Conservation (phyloP, 2,888 invertebrate species). For the Hemaris fuciformis region DNA sequence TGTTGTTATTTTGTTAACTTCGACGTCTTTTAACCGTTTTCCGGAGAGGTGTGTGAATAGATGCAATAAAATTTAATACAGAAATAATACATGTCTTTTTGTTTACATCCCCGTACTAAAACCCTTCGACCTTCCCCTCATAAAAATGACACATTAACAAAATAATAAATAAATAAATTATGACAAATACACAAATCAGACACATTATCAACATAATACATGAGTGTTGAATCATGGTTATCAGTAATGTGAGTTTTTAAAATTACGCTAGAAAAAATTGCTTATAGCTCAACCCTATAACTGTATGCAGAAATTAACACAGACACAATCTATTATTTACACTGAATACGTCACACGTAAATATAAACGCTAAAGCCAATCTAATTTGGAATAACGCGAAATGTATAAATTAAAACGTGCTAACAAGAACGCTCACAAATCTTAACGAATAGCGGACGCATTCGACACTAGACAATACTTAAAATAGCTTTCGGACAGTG, state of each 20-base stretch:
- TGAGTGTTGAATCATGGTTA: no score
- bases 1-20: conserved; percentile 53
- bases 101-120: neutral
- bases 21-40: conserved; percentile 67
- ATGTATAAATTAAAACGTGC: neutral
- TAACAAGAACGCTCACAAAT: conserved; percentile 3
- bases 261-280: no score
- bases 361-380: neutral
- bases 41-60: conserved; percentile 83
- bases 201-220: neutral
- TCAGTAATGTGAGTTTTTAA: no score
- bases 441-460: neutral
- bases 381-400: neutral
- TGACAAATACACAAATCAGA: neutral
- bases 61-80: conserved; percentile 82
- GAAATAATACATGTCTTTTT: conserved; percentile 47
- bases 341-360: neutral
- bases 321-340: neutral
- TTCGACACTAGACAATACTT: conserved; percentile 7
- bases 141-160: neutral
- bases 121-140: neutral
- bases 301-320: no score
- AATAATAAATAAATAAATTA: no score
- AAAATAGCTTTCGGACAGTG: conserved; percentile 6
- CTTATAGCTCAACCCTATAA: no score